Conservation (phyloP, 2,797 vertebrate genomes). For the Chromobotia macracanthus region DNA sequence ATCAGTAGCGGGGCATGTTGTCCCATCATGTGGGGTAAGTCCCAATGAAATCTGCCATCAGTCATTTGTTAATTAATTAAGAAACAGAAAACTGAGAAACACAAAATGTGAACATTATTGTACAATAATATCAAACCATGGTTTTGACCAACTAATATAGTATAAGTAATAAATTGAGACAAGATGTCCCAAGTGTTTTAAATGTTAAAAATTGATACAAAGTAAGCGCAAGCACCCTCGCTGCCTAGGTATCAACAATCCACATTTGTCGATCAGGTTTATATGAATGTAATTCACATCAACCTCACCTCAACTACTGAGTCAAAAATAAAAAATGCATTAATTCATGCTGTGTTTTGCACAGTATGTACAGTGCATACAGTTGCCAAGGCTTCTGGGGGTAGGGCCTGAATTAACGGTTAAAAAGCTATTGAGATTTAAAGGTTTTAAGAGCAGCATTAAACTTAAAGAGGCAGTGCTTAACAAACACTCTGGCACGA, state of each 20-base stretch:
- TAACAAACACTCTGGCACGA: conserved; percentile 7
- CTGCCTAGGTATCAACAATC: too few species aligned
- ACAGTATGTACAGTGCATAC: neutral
- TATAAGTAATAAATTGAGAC: too few species aligned
- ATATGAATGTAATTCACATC: too few species aligned
- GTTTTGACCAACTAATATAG: too few species aligned
- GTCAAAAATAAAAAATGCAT: conserved; percentile 1
- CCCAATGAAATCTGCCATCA: too few species aligned
- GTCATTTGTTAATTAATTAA: neutral
- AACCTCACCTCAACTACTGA: neutral
- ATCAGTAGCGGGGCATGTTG: neutral
- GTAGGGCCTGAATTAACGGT: neutral
- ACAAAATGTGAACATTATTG: too few species aligned
- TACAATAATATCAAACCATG: neutral
- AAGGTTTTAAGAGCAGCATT: neutral
- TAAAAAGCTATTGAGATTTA: conserved; percentile 18
- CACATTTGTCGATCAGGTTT: too few species aligned
- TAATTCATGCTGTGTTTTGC: conserved; percentile 3
- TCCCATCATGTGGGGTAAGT: too few species aligned
- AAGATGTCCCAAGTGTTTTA: too few species aligned
- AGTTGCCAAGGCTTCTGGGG: conserved; percentile 8
- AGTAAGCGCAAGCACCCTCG: too few species aligned
- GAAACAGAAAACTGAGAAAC: too few species aligned
- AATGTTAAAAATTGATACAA: too few species aligned
- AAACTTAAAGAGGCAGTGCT: neutral